Evolutionary conservation across 2,888 invertebrate genomes (phyloP), one percentile per base, ranked within the genome.

Genomic region (Parthenolecanium corni): DNA sequence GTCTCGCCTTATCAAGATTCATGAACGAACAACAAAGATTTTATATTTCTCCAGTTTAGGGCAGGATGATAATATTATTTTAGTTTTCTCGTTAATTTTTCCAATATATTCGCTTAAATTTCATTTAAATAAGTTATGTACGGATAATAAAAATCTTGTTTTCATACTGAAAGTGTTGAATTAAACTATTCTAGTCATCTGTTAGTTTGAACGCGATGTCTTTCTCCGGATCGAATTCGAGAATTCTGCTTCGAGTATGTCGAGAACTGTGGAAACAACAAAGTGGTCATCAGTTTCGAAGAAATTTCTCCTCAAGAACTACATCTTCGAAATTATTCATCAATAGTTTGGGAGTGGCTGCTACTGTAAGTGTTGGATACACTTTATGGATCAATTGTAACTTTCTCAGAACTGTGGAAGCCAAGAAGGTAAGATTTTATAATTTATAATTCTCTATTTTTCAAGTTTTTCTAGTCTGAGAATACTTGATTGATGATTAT

Each of bases 401-500:
- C 20, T 36, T 36, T 14, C 16, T 38, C 20, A 36, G 25, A 21
- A 36, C 52, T 21, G 52, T 52, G 31, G 31, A 52, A 12, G 52
- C 52, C 25, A 52, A 52, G 20, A 52, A 52, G 20, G 52, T 52
- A 16, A 36, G 52, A 9, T 38, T 38, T 38, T 38, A 38, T 9
- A 11, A 11, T 38, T 12, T 38, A 9, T 38, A 11, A 11, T 38
- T 9, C 11, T 11, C 9, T 38, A 38, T 38, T 11, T 38, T 38
- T 38, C 9, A 38, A 38, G 11, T 11, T 12, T 11, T 38, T 38
- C 12, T 38, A 38, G 38, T 12, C 12, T 38, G 11, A n/a, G n/a
- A n/a, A n/a, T n/a, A n/a, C n/a, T n/a, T n/a, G n/a, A n/a, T n/a
- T n/a, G n/a, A n/a, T n/a, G n/a, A n/a, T n/a, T n/a, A n/a, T n/a